These are phyloP conservation scores for Lissonota sp. DNA, from an alignment of 2,888 invertebrate species.

Conservation along the genomic window DNA sequence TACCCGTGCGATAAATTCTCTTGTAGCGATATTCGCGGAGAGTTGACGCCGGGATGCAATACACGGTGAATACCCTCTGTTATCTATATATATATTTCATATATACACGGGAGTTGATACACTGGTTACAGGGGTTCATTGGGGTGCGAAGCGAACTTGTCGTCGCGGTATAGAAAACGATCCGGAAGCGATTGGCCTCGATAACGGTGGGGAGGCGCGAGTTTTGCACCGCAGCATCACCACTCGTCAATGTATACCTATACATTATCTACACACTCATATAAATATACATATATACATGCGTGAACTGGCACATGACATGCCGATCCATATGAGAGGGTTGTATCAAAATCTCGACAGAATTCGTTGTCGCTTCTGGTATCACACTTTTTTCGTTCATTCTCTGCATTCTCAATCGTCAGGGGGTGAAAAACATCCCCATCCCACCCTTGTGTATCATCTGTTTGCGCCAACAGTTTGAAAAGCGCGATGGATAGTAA, in stretches of 20 bases:
- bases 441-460: background rate
- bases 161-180: conserved; percentile 55
- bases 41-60: too few species aligned
- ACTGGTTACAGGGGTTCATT: conserved; percentile 23
- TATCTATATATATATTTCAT: conserved; percentile 6
- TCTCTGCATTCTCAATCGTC: conserved; percentile 1
- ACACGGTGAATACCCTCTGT: background rate
- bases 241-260: background rate
- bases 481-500: too few species aligned
- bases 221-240: conserved; percentile 16
- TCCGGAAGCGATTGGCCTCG: conserved; percentile 61
- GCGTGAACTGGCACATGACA: background rate
- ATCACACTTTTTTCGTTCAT: conserved; percentile 20
- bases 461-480: background rate
- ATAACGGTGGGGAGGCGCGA: conserved; percentile 45
- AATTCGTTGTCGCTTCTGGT: conserved; percentile 4
- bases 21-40: too few species aligned
- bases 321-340: background rate
- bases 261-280: background rate
- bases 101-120: conserved; percentile 39
- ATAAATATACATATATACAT: background rate
- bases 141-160: conserved; percentile 46
- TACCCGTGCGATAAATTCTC: too few species aligned
- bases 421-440: background rate
- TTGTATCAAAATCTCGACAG: conserved; percentile 24